These are phyloP conservation scores for Dolichallabes microphthalmus DNA, from an alignment of 2,113 vertebrate species.

Conservation along the genomic window DNA sequence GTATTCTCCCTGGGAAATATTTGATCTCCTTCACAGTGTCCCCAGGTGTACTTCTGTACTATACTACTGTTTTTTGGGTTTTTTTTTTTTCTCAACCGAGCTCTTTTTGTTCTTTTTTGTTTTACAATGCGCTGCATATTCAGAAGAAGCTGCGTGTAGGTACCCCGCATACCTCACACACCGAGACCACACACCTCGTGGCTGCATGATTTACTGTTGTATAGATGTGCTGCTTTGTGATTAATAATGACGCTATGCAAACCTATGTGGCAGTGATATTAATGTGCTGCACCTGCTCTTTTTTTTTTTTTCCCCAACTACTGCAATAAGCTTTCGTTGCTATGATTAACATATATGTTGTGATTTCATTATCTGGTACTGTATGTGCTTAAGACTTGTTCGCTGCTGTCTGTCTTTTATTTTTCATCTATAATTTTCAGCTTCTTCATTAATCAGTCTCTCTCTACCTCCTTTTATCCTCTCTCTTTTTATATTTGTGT, in stretches of 20 bases:
- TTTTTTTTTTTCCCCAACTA: conserved; percentile 32
- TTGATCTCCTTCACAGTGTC: conserved; percentile 58
- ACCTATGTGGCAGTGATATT: conserved; percentile 16
- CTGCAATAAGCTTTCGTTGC: conserved; percentile 29
- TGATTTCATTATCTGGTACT: conserved; percentile 24
- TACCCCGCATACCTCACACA: conserved; percentile 60
- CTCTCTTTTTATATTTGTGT: conserved; percentile 38
- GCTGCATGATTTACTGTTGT: conserved; percentile 65
- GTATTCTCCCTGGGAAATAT: conserved; percentile 58
- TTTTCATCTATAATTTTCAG: conserved; percentile 28
- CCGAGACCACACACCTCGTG: conserved; percentile 40
- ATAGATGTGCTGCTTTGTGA: conserved; percentile 29
- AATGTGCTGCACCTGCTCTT: conserved; percentile 37
- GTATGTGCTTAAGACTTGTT: conserved; percentile 18
- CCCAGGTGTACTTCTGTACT: conserved; percentile 58
- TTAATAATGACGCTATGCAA: conserved; percentile 19
- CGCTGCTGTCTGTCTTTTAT: conserved; percentile 33
- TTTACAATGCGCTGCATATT: conserved; percentile 69
- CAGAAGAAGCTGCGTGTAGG: conserved; percentile 71
- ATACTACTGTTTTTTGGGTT: conserved; percentile 58
- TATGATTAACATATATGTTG: conserved; percentile 22
- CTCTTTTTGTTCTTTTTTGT: conserved; percentile 65
- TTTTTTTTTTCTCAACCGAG: conserved; percentile 69
- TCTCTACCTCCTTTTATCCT: conserved; percentile 49
- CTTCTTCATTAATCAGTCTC: conserved; percentile 46